These are phyloP conservation scores for Pseudotriccus pelzelni DNA, from an alignment of 2,797 vertebrate genomes.

Conservation along the genomic window DNA sequence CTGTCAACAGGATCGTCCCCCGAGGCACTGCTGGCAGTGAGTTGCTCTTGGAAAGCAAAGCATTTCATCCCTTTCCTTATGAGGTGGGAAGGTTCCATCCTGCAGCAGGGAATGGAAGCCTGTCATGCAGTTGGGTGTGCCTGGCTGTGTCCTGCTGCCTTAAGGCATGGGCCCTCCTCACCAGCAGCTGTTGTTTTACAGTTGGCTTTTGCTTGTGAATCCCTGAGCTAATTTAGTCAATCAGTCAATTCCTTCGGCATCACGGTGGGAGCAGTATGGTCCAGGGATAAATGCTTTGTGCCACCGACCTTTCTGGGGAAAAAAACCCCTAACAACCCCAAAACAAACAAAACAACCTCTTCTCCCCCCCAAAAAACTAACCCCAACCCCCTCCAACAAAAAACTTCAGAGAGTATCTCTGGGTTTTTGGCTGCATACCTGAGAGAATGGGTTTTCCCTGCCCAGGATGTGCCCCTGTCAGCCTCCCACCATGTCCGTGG, in stretches of 20 bases:
- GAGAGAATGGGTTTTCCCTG: neutral
- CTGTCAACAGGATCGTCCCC: neutral
- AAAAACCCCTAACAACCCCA: neutral
- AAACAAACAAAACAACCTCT: neutral
- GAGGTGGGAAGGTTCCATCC: neutral
- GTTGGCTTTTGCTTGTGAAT: neutral
- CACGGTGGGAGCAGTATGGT: fast-evolving
- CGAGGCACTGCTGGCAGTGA: neutral
- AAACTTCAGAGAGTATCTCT: neutral
- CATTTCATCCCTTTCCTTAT: neutral
- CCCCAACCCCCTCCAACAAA: neutral
- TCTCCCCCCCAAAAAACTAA: neutral
- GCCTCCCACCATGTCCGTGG: neutral
- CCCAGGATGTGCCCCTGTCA: neutral
- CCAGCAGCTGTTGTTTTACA: neutral
- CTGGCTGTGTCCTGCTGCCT: neutral
- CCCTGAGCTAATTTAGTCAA: neutral
- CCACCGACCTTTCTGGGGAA: neutral
- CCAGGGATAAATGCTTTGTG: neutral
- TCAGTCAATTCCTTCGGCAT: neutral
- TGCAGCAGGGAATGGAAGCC: neutral
- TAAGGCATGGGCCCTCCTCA: neutral
- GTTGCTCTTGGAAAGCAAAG: constrained; percentile 7
- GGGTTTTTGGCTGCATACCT: neutral
- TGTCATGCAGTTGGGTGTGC: neutral